A percentile compares a stretch with the other conserved stretches of the same genome.
Evolutionary conservation across 1,140 invertebrate genomes (phyloP).

Genomic region (Brachionus sp.): DNA sequence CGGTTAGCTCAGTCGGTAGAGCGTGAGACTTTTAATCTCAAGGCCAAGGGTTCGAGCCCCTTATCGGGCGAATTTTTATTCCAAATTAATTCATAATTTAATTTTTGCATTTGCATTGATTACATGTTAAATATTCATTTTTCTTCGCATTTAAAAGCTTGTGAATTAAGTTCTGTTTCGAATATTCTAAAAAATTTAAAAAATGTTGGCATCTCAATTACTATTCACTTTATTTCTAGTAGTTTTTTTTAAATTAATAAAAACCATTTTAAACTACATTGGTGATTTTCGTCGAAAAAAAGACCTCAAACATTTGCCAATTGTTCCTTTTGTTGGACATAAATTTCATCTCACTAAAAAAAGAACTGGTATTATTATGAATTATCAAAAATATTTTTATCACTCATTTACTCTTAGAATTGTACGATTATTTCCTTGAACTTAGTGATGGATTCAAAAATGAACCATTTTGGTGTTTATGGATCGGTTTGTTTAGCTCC

Average conservation of each 20-base stretch:
- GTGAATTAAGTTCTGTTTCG: background rate
- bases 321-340: background rate
- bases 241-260: background rate
- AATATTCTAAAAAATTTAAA: background rate
- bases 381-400: background rate
- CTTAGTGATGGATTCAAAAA: background rate
- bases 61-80: background rate
- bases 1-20: constrained; percentile 2
- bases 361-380: background rate
- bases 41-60: background rate
- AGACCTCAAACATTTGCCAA: background rate
- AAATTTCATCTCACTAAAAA: background rate
- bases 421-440: background rate
- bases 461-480: background rate
- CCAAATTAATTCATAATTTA: background rate
- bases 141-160: no score
- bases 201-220: background rate
- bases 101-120: background rate
- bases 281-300: background rate
- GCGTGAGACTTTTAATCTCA: constrained; percentile 5
- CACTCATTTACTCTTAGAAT: background rate
- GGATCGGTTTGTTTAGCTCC: background rate
- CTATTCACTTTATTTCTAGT: background rate
- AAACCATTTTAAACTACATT: background rate
- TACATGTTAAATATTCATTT: background rate